These are phyloP conservation scores for Listrodromus nycthemerus DNA, from an alignment of 2,888 invertebrate genomes.

Conservation along the genomic window DNA sequence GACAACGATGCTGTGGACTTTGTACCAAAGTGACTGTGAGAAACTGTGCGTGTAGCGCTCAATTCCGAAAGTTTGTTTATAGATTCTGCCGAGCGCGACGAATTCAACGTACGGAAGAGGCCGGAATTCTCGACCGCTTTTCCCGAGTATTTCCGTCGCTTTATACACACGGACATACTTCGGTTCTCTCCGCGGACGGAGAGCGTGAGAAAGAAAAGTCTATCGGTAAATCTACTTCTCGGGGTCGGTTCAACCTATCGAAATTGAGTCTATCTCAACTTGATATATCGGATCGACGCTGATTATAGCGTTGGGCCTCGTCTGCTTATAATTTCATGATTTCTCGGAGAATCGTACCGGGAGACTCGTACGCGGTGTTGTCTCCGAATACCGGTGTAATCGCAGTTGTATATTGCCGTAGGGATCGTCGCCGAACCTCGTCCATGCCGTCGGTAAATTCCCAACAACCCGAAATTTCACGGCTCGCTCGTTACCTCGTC, in stretches of 20 bases:
- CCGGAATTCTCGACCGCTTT: neutral
- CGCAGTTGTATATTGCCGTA: slow-evolving; percentile 34
- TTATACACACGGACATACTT: neutral
- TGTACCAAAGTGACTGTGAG: neutral
- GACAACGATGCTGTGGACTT: neutral
- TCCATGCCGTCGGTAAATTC: slow-evolving; percentile 45
- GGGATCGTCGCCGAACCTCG: slow-evolving; percentile 9
- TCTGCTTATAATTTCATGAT: slow-evolving; percentile 14
- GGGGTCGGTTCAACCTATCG: neutral
- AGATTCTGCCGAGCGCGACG: slow-evolving; percentile 32
- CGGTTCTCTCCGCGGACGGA: neutral
- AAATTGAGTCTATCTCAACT: neutral
- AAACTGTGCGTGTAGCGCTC: neutral
- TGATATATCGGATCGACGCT: slow-evolving; percentile 3
- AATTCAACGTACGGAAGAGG: neutral
- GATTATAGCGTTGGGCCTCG: neutral
- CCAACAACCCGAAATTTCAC: slow-evolving; percentile 68
- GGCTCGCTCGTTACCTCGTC: slow-evolving; percentile 72
- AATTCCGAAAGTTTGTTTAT: slow-evolving; percentile 43
- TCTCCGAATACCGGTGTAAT: slow-evolving; percentile 26
- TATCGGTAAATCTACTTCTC: slow-evolving; percentile 63
- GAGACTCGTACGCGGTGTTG: slow-evolving; percentile 10
- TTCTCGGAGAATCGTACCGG: neutral
- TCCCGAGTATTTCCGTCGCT: neutral
- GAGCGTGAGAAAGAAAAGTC: slow-evolving; percentile 69